Percentiles rank a stretch among this genome's conserved stretches.
Evolutionary conservation across 2,797 vertebrate genomes (phyloP).

Genomic region (Clarias pachynema): DNA sequence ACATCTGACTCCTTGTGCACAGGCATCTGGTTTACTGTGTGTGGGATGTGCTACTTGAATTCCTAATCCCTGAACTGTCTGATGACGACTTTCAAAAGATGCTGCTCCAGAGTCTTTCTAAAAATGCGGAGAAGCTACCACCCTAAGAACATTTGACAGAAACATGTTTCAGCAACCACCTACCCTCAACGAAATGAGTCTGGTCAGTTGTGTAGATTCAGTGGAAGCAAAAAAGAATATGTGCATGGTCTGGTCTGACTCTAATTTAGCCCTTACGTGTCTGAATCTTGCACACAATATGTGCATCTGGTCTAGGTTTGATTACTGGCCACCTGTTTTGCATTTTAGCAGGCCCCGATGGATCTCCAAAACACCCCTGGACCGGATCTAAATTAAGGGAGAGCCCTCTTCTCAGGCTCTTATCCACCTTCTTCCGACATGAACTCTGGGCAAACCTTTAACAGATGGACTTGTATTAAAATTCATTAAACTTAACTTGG

Average conservation of each 20-base stretch:
- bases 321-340: constrained; percentile 66
- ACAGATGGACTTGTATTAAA: constrained; percentile 61
- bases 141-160: constrained; percentile 49
- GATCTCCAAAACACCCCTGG: constrained; percentile 50
- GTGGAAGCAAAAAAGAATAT: constrained; percentile 29
- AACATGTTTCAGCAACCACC: constrained; percentile 6
- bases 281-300: constrained; percentile 39
- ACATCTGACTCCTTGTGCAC: constrained; percentile 53
- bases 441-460: constrained; percentile 60
- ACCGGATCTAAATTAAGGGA: constrained; percentile 57
- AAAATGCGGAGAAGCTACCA: constrained; percentile 57
- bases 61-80: constrained; percentile 81
- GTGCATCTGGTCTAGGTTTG: constrained; percentile 56
- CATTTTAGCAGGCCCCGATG: constrained; percentile 60
- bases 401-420: constrained; percentile 44
- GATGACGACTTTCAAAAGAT: constrained; percentile 74
- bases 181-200: neutral
- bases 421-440: constrained; percentile 55
- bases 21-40: constrained; percentile 91
- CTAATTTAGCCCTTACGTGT: constrained; percentile 50
- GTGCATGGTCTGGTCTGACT: constrained; percentile 43
- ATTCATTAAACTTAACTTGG: neutral
- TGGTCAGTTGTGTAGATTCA: constrained; percentile 17
- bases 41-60: constrained; percentile 88
- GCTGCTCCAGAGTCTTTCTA: constrained; percentile 71